These are phyloP conservation scores for Fregata magnificens DNA, from an alignment of 2,113 vertebrate genomes.

Conservation along the genomic window DNA sequence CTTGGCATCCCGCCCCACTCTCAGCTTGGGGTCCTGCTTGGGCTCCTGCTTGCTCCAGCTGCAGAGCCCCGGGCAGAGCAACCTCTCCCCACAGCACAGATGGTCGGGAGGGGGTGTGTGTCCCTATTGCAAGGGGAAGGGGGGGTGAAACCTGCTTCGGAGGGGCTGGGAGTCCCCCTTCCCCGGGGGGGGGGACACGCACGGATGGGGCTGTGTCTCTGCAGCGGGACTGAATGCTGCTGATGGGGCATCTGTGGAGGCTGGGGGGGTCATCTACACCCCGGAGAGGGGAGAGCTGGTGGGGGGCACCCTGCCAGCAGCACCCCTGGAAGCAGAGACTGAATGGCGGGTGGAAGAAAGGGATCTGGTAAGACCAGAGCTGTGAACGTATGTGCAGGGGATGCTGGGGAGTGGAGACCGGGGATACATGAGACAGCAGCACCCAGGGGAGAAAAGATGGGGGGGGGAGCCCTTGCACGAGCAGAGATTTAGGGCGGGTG, in stretches of 20 bases:
- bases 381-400: background rate
- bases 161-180: background rate
- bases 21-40: background rate
- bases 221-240: background rate
- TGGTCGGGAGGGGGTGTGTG: background rate
- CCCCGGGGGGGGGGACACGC: accelerated
- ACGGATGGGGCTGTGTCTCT: background rate
- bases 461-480: background rate
- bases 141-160: background rate
- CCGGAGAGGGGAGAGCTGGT: background rate
- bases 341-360: background rate
- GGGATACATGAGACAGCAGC: background rate
- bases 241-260: background rate
- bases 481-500: background rate
- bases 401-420: background rate
- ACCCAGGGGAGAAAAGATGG: background rate
- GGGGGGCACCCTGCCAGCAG: background rate
- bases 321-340: background rate
- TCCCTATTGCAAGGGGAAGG: background rate
- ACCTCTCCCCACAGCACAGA: background rate
- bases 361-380: background rate
- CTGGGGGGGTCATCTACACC: background rate
- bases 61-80: background rate
- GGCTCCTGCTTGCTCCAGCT: background rate
- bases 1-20: background rate